Evolutionary conservation across 2,888 invertebrate species (phyloP), one percentile per base, ranked within the genome.

Genomic region (Pseudanteris insignis): DNA sequence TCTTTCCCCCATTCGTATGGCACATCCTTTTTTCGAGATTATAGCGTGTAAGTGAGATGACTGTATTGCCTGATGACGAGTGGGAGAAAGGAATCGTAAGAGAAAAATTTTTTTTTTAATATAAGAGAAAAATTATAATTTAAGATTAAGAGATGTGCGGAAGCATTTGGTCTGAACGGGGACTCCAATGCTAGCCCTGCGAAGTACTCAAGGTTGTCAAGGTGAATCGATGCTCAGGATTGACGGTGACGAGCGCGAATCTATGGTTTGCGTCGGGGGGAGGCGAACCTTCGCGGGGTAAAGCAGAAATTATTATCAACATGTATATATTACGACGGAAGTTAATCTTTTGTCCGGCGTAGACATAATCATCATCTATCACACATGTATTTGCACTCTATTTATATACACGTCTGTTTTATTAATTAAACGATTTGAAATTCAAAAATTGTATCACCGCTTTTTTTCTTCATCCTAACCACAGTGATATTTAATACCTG

Each of bases 301-400:
- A 54, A 37, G 34, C 44, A 33, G 29, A 51, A 30, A 34, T 59
- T 51, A 65, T 47, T 50, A 57, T 53, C 60, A 63, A 63, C 53
- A 64, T 65, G 63, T 65, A 65, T 65, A 65, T 65, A 65, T 53
- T 54, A 53, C 48, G 53, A 59, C 55, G 62, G 51, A 59, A 55
- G 55, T 36, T 30, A 55, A 58, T 43, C 59, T 62, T 64, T 64
- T 50, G 62, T 64, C 62, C 48, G 43, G 59, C 65, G 53, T 60
- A 65, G 57, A 53, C 57, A 50, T 60, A 65, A 62, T 53, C 62
- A 63, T 57, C 50, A 63, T 53, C 29, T 73, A 70, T 72, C 70
- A 73, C 70, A 73, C 71, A 72, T 76, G 71, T 75, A 78, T 75
- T 75, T 76, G 69, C 78, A 78, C 69, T 69, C 72, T 77, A 78